Evolutionary conservation across 2,797 vertebrate species (phyloP).

Genomic region (Hydrophis major): DNA sequence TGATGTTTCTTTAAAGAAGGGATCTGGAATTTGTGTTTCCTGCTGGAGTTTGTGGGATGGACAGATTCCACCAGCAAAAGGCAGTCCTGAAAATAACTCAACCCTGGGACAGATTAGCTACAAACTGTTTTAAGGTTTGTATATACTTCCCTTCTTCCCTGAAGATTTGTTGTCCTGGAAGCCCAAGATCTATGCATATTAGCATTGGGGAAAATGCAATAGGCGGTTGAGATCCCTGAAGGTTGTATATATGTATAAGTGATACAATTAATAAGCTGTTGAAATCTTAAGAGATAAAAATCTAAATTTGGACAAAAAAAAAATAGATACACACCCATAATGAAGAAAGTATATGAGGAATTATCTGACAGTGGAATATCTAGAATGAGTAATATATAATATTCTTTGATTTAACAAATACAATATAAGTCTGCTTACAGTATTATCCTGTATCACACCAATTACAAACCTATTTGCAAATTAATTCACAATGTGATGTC

Average conservation of each 20-base stretch:
- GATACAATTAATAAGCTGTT: background rate
- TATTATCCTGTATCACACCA: background rate
- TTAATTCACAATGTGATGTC: background rate
- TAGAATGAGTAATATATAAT: background rate
- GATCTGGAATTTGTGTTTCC: background rate
- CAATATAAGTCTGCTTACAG: background rate
- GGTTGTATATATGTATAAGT: background rate
- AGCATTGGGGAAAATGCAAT: background rate
- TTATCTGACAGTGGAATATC: background rate
- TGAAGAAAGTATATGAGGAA: background rate
- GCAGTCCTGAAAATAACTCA: background rate
- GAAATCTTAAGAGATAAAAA: background rate
- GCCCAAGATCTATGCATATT: background rate
- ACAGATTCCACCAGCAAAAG: background rate
- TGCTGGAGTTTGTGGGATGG: background rate
- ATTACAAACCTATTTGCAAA: background rate
- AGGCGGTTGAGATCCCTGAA: background rate
- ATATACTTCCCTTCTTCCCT: background rate
- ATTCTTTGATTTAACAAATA: background rate
- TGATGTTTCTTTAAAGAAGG: background rate
- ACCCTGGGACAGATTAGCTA: background rate
- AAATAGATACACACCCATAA: background rate
- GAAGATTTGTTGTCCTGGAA: background rate
- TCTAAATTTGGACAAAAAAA: background rate
- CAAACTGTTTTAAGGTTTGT: background rate